Evolutionary conservation across 2,113 vertebrate species (phyloP).

Genomic region (Protobothrops mucrosquamatus): DNA sequence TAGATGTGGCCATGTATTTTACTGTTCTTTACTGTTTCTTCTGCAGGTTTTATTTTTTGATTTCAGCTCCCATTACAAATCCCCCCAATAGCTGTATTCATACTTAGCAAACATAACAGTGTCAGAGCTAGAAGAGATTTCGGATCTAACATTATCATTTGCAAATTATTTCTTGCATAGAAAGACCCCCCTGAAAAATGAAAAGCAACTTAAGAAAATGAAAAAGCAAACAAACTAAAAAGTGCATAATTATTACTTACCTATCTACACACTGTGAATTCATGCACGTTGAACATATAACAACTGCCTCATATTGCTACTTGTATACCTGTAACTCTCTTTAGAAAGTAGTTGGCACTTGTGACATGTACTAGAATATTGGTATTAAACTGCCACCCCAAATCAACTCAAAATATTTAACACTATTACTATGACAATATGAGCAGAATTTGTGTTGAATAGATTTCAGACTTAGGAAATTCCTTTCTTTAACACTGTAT

Average conservation of each 20-base stretch:
- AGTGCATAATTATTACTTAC: not conserved
- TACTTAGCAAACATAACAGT: not conserved
- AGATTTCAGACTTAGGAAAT: not conserved
- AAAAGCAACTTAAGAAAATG: not conserved
- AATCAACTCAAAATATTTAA: not conserved
- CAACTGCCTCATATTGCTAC: not conserved
- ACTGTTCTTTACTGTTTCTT: not conserved
- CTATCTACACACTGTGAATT: not conserved
- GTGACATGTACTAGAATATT: not conserved
- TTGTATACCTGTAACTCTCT: not conserved
- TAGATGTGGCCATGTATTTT: not conserved
- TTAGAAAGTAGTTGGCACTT: not conserved
- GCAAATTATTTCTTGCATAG: not conserved
- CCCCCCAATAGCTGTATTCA: not conserved
- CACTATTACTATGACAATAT: not conserved
- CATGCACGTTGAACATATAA: not conserved
- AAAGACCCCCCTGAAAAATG: not conserved
- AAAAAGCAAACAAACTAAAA: not conserved
- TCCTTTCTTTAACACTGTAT: not conserved
- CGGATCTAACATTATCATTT: not conserved
- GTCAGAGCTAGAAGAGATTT: not conserved
- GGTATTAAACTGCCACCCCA: not conserved
- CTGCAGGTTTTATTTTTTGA: not conserved
- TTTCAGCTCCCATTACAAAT: not conserved
- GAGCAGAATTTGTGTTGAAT: not conserved